Conservation (phyloP, 92 coral and sea anemone genomes). For the Epizoanthus scotinus region DNA sequence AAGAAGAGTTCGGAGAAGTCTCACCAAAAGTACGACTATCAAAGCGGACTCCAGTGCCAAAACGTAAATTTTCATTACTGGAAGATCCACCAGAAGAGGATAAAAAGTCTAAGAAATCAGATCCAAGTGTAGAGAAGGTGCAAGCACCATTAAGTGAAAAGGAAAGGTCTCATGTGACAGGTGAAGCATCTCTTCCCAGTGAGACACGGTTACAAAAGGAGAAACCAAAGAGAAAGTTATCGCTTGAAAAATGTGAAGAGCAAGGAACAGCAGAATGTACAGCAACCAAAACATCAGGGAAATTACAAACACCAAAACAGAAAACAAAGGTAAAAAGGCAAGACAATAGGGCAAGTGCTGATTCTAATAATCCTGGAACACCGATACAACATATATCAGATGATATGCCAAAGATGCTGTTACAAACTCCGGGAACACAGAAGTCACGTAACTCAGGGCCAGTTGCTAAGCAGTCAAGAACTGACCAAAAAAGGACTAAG, state of each 20-base stretch:
- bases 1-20: background rate
- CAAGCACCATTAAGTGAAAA: background rate
- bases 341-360: background rate
- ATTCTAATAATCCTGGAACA: conserved; percentile 1
- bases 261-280: background rate
- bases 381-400: background rate
- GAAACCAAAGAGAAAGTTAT: background rate
- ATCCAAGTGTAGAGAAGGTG: background rate
- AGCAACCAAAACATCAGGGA: background rate
- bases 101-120: conserved; percentile 31
- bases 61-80: conserved; percentile 73
- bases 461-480: background rate
- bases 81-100: conserved; percentile 42
- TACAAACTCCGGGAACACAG: background rate
- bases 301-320: conserved; percentile 24
- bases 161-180: background rate
- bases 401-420: background rate
- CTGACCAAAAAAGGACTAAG: background rate
- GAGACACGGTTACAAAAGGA: conserved; percentile 1
- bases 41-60: conserved; percentile 83
- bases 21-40: conserved; percentile 75
- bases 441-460: background rate
- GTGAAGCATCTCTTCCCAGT: background rate
- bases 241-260: background rate
- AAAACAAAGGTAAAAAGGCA: background rate